A percentile compares a stretch with the other conserved stretches of the same genome.
Evolutionary conservation across 1,140 invertebrate genomes (phyloP).

Genomic region (Nasonia giraulti): DNA sequence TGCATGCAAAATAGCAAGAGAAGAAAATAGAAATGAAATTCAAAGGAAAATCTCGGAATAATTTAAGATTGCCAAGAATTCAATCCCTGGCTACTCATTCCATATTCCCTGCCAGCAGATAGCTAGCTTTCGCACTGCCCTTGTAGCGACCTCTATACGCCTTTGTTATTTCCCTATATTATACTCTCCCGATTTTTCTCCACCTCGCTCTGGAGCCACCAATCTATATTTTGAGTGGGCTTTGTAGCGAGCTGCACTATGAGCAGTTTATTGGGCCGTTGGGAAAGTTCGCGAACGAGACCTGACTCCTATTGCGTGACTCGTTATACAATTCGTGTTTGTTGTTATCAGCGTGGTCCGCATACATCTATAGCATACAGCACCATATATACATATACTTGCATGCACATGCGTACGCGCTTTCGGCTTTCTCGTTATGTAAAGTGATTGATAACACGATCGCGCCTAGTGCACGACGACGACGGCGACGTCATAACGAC

Average conservation of each 20-base stretch:
- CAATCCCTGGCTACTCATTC: too few species aligned
- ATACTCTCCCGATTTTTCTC: neutral
- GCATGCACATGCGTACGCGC: neutral
- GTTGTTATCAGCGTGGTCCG: slow-evolving; percentile 48
- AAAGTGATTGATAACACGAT: slow-evolving; percentile 50
- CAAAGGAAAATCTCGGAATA: too few species aligned
- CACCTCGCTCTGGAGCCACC: neutral
- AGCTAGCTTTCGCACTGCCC: too few species aligned
- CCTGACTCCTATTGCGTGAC: slow-evolving; percentile 47
- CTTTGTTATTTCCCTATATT: too few species aligned
- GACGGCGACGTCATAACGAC: neutral
- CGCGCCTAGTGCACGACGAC: neutral
- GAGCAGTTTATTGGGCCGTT: slow-evolving; percentile 33
- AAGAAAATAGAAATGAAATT: too few species aligned
- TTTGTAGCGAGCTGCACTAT: neutral
- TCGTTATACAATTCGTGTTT: slow-evolving; percentile 47
- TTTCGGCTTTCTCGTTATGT: slow-evolving; percentile 46
- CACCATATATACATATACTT: too few species aligned
- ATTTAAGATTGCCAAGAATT: too few species aligned
- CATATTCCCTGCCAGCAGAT: too few species aligned
- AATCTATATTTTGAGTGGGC: neutral
- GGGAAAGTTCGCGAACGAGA: slow-evolving; percentile 46
- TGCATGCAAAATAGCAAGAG: too few species aligned
- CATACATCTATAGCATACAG: too few species aligned
- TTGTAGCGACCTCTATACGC: too few species aligned